A percentile compares a stretch with the other conserved stretches of the same genome.
Evolutionary conservation across 2,888 invertebrate species (phyloP).

Genomic region (Alentia gelatinosa): DNA sequence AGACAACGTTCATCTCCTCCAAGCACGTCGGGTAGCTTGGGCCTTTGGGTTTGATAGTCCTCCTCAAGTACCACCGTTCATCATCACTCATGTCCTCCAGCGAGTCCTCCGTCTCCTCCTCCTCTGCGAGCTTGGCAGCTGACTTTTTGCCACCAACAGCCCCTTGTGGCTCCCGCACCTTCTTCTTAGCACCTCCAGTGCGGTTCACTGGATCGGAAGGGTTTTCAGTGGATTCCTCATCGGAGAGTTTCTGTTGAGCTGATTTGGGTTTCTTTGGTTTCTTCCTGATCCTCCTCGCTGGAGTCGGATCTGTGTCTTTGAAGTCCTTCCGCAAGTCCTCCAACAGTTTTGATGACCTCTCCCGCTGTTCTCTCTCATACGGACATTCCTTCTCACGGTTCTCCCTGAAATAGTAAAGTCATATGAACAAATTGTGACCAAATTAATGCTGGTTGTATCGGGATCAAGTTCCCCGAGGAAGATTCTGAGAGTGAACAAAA

Average conservation of each 20-base stretch:
- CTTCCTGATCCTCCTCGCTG: background rate
- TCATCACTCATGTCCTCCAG: background rate
- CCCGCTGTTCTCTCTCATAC: background rate
- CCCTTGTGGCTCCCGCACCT: background rate
- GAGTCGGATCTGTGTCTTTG: background rate
- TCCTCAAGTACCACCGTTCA: background rate
- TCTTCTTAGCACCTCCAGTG: no score
- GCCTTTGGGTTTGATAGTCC: background rate
- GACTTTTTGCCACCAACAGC: background rate
- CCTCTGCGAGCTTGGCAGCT: background rate
- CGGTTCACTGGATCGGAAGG: background rate
- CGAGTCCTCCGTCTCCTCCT: constrained; percentile 10
- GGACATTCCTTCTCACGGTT: background rate
- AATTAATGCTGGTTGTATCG: no score
- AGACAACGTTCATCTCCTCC: constrained; percentile 15
- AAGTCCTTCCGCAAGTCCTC: background rate
- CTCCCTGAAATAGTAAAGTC: no score
- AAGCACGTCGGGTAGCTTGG: constrained; percentile 11
- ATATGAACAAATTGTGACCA: no score
- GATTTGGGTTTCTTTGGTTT: background rate
- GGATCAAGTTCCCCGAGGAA: no score
- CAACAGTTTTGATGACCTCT: background rate
- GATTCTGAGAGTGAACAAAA: no score
- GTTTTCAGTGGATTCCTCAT: no score
- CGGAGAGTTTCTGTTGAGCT: background rate